Evolutionary conservation across 2,113 vertebrate genomes (phyloP), one percentile per base, ranked within the genome.

Genomic region (Aptenodytes forsteri): DNA sequence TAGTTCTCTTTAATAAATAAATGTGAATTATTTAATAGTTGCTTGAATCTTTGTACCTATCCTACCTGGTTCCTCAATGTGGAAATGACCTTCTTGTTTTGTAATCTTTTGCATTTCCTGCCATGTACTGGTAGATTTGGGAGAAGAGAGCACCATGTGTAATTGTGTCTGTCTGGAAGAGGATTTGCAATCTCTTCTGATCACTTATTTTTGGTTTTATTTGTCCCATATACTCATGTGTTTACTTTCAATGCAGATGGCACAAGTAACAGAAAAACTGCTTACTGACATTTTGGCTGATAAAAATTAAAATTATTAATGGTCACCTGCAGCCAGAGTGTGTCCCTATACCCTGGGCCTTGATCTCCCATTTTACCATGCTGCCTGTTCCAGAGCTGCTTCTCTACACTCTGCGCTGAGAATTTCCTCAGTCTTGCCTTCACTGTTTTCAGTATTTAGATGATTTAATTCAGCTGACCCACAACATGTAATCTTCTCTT

Each of bases 101-200:
- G 25, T 13, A 20, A 32, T 50, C 6, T 55, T 22, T 66, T 54
- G 38, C 2, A 34, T 84, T 77, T 82, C 6, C 21, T 94, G 49
- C 49, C 20, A 17, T 0, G 8, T 9, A n/a, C 20, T 3, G 32
- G 38, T 79, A 34, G 32, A 50, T 75, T 40, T 78, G 82, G 40
- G 69, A 71, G n/a, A 34, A 66, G 47, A 77, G 17, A 27, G 26
- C 3, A 4, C 26, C 7, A 4, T 5, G 5, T 0, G 0, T 59
- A 34, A 42, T 72, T 72, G 20, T 67, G 27, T 67, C n/a, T 83
- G 26, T 34, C 73, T 89, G 65, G 72, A 87, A 79, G 84, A 82
- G 34, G 32, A 75, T 85, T 84, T 84, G 16, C 23, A 32, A 6
- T 46, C 40, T 61, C 2, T 71, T 69, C 30, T 84, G 23, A 16